Evolutionary conservation across 2,888 invertebrate species (phyloP).

Genomic region (Abrostola tripartita): DNA sequence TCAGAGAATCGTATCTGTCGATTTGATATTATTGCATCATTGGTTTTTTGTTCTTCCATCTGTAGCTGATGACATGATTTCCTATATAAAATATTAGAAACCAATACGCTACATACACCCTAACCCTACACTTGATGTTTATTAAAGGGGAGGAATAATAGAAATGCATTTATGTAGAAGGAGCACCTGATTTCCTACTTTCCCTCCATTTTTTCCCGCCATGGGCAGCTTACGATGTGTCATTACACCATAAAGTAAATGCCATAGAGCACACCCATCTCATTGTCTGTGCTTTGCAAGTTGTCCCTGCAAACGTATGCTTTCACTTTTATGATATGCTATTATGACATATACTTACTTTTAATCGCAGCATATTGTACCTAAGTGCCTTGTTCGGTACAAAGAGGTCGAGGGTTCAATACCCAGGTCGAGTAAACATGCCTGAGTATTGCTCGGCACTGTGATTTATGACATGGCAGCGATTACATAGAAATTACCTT

Average conservation of each 20-base stretch:
- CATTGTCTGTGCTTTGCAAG: conserved; percentile 61
- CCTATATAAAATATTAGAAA: too few relatives aligned
- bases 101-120: too few relatives aligned
- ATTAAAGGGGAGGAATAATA: too few relatives aligned
- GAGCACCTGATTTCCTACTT: conserved; percentile 43
- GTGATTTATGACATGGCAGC: conserved; percentile 53
- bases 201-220: conserved; percentile 61
- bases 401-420: conserved; percentile 55
- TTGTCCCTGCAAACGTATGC: conserved; percentile 53
- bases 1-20: too few relatives aligned
- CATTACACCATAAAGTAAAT: conserved; percentile 64
- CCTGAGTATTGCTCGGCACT: conserved; percentile 49
- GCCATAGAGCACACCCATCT: conserved; percentile 68
- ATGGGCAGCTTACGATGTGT: conserved; percentile 56
- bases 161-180: neutral
- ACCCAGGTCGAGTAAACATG: conserved; percentile 58
- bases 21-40: too few relatives aligned
- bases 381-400: conserved; percentile 58
- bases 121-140: too few relatives aligned
- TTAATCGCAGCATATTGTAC: conserved; percentile 59
- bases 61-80: too few relatives aligned
- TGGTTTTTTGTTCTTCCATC: too few relatives aligned
- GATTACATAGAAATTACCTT: conserved; percentile 51
- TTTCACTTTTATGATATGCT: conserved; percentile 60
- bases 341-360: conserved; percentile 59